Percentiles rank a stretch among this genome's conserved stretches.
These are phyloP conservation scores for Taenioides sp. DNA, from an alignment of 2,797 vertebrate genomes.

Conservation along the genomic window DNA sequence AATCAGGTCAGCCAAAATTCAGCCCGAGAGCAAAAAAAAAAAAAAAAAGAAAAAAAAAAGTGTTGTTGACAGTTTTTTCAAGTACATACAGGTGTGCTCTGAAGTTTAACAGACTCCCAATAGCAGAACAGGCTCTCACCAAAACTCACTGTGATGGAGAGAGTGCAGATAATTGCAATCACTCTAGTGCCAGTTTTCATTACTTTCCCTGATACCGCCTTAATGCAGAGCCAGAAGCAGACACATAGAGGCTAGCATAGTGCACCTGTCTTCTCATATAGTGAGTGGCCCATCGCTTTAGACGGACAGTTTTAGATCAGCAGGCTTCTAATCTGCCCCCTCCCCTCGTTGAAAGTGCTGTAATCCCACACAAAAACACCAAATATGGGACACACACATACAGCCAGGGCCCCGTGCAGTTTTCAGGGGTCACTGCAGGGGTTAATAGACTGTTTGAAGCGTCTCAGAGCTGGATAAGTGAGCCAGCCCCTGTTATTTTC, in stretches of 20 bases:
- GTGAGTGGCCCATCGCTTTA: conserved; percentile 41
- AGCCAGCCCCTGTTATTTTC: conserved; percentile 47
- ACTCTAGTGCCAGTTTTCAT: conserved; percentile 69
- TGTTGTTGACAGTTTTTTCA: conserved; percentile 43
- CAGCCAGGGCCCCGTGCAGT: conserved; percentile 42
- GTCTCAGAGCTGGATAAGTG: conserved; percentile 57
- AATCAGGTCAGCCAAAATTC: conserved; percentile 65
- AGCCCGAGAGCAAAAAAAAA: conserved; percentile 30
- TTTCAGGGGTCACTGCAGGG: conserved; percentile 61
- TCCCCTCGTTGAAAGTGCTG: conserved; percentile 57
- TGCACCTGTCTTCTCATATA: conserved; percentile 41
- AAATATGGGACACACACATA: conserved; percentile 14
- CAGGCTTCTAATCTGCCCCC: conserved; percentile 62
- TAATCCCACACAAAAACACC: conserved; percentile 59
- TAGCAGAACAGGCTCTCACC: conserved; percentile 30
- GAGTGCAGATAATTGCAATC: conserved; percentile 68
- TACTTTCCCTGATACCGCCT: conserved; percentile 35
- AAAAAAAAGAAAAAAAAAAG: conserved; percentile 19
- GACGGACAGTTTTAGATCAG: conserved; percentile 59
- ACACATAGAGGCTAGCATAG: conserved; percentile 32
- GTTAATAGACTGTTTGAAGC: conserved; percentile 71
- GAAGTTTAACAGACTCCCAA: conserved; percentile 20
- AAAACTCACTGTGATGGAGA: conserved; percentile 53
- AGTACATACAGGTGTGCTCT: conserved; percentile 65
- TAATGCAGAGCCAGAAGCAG: conserved; percentile 38